Evolutionary conservation across 2,888 invertebrate genomes (phyloP).

Genomic region (Dastarcus helophoroides): DNA sequence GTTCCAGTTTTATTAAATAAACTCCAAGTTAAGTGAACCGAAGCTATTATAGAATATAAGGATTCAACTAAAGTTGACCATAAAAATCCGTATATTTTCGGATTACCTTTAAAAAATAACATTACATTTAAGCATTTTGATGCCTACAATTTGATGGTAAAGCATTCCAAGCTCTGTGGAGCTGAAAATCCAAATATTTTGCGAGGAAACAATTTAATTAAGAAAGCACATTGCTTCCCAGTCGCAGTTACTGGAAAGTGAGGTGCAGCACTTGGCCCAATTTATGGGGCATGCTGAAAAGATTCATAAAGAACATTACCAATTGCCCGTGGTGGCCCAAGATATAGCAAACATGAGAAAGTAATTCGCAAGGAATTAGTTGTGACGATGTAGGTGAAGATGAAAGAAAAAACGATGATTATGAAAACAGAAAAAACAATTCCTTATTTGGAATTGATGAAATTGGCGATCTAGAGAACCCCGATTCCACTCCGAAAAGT

Average conservation of each 20-base stretch:
- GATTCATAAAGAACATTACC: constrained; percentile 20
- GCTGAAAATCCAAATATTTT: too few species aligned
- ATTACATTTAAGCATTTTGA: not conserved
- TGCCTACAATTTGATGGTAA: constrained; percentile 4
- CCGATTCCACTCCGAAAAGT: too few species aligned
- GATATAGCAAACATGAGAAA: constrained; percentile 18
- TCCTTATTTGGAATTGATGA: too few species aligned
- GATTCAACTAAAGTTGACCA: constrained; percentile 1
- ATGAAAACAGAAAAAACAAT: too few species aligned
- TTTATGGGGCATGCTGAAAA: constrained; percentile 21
- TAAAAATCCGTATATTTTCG: constrained; percentile 6
- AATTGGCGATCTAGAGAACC: too few species aligned
- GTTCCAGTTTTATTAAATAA: constrained; percentile 1
- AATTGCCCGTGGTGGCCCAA: constrained; percentile 15
- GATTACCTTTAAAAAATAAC: not conserved
- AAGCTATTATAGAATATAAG: constrained; percentile 3
- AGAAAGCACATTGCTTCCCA: constrained; percentile 5
- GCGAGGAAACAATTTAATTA: constrained; percentile 1
- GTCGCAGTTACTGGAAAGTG: constrained; percentile 1
- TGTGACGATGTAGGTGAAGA: too few species aligned
- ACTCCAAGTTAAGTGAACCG: not conserved
- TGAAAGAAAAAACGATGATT: too few species aligned
- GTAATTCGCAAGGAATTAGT: too few species aligned
- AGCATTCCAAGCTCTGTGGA: constrained; percentile 1
- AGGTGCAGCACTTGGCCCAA: constrained; percentile 18